Base-by-base conservation (phyloP, 2,888 invertebrate species). In the Eilema depressum region DNA sequence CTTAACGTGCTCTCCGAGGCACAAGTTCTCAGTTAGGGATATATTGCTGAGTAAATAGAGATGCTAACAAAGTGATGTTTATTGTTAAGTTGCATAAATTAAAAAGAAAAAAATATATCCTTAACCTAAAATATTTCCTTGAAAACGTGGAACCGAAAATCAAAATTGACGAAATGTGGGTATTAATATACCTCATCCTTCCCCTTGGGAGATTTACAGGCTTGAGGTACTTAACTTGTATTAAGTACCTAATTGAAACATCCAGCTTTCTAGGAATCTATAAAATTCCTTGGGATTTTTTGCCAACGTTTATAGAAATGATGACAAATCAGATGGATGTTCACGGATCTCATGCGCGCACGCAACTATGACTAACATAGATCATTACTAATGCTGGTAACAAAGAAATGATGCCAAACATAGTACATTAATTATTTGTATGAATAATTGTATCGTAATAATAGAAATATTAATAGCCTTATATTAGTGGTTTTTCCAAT, bases 271-370 rank as follows among this genome's bases (percentile, higher is more conserved):
- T 37, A 25, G 30, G 62, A 62, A 56, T 26, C 26, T 0, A 14
- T 20, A 26, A 33, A 66, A 41, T 47, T 41, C 30, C 30, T 57
- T 12, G 47, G 23, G 23, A 10, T 3, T 74, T 77, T 77, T 82
- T 81, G 63, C 73, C 69, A 26, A 73, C 64, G 74, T 10, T 53
- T 53, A 53, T n/a, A n/a, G 7, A 75, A 12, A 64, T 59, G 69
- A 74, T 66, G 70, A 74, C 80, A 71, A 73, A 64, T 79, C 73
- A 14, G 73, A 69, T 67, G 77, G 80, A 80, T 80, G 75, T 67
- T 74, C 64, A 71, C 85, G 85, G 85, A 85, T 84, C 78, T 83
- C 77, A 75, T 82, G 81, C 74, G 65, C 73, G 23, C 71, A 66
- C 64, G 64, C 63, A 63, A 1, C 30, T 20, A 75, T 83, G 84